phyloP scores from a whole-genome alignment of 2,888 invertebrate species.

The Tipula lateralis region DNA sequence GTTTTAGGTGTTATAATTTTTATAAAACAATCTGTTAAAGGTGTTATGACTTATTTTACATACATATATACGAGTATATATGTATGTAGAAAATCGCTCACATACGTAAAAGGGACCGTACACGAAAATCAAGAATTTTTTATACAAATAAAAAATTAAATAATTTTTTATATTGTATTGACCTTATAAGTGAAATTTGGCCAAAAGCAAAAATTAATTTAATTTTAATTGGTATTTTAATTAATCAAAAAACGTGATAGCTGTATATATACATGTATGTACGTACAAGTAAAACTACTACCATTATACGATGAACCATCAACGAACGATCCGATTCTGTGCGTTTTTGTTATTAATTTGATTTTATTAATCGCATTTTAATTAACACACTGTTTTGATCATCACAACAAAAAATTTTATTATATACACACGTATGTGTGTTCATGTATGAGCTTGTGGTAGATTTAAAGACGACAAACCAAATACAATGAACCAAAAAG shows the following conservation, averaged over 20 bases:
- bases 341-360: background rate
- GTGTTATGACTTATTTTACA: background rate
- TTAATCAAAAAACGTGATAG: conserved; percentile 12
- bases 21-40: background rate
- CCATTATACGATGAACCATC: background rate
- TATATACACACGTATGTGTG: background rate
- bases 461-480: background rate
- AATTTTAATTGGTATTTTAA: conserved; percentile 20
- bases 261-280: background rate
- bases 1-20: conserved; percentile 3
- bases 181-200: background rate
- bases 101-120: background rate
- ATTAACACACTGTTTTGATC: background rate
- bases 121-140: background rate
- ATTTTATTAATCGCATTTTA: background rate
- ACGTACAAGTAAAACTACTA: background rate
- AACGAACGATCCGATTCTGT: background rate
- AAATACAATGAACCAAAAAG: background rate
- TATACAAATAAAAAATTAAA: background rate
- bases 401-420: background rate
- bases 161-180: background rate
- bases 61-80: background rate
- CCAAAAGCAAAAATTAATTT: background rate
- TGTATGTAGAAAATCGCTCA: background rate
- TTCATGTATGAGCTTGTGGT: background rate